Conservation (phyloP, 2,797 vertebrate species). For the Platyrinchus mystaceus region DNA sequence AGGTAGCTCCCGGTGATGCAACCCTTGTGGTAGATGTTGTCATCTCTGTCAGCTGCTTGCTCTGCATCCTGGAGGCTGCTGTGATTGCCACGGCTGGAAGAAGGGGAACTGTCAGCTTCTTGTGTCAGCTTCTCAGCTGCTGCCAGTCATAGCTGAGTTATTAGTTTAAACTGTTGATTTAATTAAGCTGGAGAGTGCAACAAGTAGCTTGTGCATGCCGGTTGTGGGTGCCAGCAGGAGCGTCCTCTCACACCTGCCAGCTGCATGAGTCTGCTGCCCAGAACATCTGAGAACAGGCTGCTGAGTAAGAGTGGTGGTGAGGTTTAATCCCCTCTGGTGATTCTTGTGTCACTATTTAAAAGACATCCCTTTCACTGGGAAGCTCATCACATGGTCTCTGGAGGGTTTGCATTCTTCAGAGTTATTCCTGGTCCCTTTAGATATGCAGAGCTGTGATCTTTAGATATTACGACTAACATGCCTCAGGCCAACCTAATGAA, state of each 20-base stretch:
- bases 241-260: background rate
- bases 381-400: background rate
- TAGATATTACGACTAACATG: background rate
- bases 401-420: background rate
- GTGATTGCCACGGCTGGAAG: background rate
- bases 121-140: background rate
- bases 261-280: background rate
- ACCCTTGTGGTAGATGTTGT: background rate
- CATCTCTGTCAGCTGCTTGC: background rate
- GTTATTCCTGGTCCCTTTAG: constrained; percentile 10
- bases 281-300: background rate
- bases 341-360: background rate
- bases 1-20: background rate
- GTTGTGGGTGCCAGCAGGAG: background rate
- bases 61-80: background rate
- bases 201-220: background rate
- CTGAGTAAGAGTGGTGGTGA: background rate
- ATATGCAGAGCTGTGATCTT: background rate
- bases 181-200: background rate
- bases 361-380: background rate
- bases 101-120: background rate
- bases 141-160: background rate
- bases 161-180: constrained; percentile 10
- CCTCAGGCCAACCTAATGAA: constrained; percentile 17
- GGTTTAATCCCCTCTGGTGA: background rate